phyloP scores from a whole-genome alignment of 1,140 invertebrate species.

The Drusus annulatus region DNA sequence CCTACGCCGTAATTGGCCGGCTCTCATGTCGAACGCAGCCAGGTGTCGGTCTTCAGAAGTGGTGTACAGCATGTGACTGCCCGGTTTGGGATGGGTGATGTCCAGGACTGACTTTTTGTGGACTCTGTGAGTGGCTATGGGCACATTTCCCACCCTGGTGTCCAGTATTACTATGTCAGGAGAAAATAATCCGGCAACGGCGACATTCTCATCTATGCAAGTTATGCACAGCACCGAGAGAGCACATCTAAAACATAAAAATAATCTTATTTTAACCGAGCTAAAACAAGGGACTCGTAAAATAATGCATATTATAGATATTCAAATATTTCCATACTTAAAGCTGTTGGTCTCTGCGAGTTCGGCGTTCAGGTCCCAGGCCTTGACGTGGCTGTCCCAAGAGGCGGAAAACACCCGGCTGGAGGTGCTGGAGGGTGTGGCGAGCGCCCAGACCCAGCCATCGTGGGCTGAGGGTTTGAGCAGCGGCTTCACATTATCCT shows the following conservation, averaged over 20 bases:
- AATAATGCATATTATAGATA: no score
- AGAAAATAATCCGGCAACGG: conserved; percentile 51
- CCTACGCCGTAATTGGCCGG: conserved; percentile 15
- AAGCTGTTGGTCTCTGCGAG: conserved; percentile 57
- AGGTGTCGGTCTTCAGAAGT: conserved; percentile 49
- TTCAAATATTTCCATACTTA: conserved; percentile 33
- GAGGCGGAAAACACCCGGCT: conserved; percentile 66
- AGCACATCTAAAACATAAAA: conserved; percentile 49
- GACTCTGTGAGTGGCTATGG: conserved; percentile 32
- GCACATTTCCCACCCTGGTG: conserved; percentile 17
- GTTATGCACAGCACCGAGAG: conserved; percentile 50
- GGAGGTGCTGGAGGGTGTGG: conserved; percentile 61
- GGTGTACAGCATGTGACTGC: conserved; percentile 50
- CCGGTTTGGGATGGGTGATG: conserved; percentile 31
- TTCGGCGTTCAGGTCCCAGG: conserved; percentile 65
- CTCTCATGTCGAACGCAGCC: conserved; percentile 49
- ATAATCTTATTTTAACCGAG: no score
- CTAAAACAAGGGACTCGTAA: no score
- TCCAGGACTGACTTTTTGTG: conserved; percentile 52
- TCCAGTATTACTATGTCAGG: conserved; percentile 50
- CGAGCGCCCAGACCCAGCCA: conserved; percentile 69
- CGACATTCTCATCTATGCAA: conserved; percentile 52
- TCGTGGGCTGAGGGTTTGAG: conserved; percentile 63
- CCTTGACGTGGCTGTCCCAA: conserved; percentile 70
- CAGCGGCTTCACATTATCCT: neutral